These are phyloP conservation scores for Daubentonia madagascariensis DNA, from an alignment of 2,113 vertebrate genomes.

Conservation along the genomic window DNA sequence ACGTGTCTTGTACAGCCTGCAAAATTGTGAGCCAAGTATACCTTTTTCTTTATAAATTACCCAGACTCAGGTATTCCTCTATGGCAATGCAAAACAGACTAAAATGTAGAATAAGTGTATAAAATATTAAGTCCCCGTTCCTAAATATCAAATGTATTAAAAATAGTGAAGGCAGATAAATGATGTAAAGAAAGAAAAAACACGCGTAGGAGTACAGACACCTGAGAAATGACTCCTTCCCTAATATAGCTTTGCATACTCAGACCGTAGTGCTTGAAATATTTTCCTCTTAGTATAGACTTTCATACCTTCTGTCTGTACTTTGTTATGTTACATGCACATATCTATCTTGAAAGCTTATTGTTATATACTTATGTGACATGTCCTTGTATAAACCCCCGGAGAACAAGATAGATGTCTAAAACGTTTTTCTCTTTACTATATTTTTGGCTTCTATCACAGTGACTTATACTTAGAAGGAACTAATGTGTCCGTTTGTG, in stretches of 20 bases:
- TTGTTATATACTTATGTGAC: background rate
- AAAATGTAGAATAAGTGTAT: too few relatives aligned
- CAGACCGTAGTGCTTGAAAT: background rate
- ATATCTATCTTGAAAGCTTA: background rate
- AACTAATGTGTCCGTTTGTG: background rate
- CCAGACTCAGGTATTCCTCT: too few relatives aligned
- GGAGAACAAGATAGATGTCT: background rate
- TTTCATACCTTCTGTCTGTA: background rate
- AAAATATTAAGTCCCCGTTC: background rate
- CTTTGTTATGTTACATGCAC: background rate
- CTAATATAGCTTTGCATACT: background rate
- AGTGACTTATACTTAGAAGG: background rate
- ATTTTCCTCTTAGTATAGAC: background rate
- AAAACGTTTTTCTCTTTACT: background rate
- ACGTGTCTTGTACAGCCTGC: too few relatives aligned
- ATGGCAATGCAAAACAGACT: too few relatives aligned
- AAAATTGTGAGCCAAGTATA: too few relatives aligned
- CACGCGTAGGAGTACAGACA: background rate
- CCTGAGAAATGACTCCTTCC: background rate
- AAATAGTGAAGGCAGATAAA: background rate
- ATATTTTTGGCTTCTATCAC: background rate
- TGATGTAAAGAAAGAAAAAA: background rate
- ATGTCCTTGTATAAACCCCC: background rate
- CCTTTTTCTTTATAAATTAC: too few relatives aligned
- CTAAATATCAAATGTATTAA: background rate